Conservation (phyloP, 2,113 vertebrate genomes). For the Benitochromis conjunctus region DNA sequence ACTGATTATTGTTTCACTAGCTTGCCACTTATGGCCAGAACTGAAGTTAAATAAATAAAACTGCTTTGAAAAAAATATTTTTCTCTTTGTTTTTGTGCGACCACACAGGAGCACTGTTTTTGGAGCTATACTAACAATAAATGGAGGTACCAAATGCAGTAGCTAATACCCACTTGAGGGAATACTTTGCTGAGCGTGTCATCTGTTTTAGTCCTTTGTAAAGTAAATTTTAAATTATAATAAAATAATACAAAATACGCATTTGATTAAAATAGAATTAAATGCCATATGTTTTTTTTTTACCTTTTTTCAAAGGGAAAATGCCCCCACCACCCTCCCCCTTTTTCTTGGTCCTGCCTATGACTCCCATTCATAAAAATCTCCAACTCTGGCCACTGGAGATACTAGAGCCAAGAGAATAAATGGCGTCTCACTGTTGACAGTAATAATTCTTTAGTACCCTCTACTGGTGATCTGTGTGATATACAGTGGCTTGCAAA, state of each 20-base stretch:
- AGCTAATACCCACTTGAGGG: background rate
- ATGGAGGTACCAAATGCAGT: background rate
- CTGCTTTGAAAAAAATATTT: background rate
- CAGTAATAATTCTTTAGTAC: too few species aligned
- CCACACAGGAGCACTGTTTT: background rate
- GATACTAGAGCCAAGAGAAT: too few species aligned
- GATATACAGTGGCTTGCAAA: too few species aligned
- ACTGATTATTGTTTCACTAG: background rate
- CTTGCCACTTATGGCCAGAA: background rate
- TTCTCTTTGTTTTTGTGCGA: background rate
- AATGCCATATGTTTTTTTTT: background rate
- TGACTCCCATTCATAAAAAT: background rate
- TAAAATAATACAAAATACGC: background rate
- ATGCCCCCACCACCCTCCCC: background rate
- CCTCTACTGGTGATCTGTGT: too few species aligned
- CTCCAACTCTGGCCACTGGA: background rate
- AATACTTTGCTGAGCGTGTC: background rate
- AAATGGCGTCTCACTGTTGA: too few species aligned
- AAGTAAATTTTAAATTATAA: background rate
- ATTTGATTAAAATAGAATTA: background rate
- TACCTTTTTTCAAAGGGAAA: background rate
- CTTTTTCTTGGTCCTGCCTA: background rate
- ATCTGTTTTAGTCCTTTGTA: fast-evolving
- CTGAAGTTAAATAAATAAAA: background rate
- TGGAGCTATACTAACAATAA: background rate